A percentile compares a stretch with the other conserved stretches of the same genome.
Conservation (phyloP, 2,113 vertebrate genomes). For the Erythrolamprus reginae region DNA sequence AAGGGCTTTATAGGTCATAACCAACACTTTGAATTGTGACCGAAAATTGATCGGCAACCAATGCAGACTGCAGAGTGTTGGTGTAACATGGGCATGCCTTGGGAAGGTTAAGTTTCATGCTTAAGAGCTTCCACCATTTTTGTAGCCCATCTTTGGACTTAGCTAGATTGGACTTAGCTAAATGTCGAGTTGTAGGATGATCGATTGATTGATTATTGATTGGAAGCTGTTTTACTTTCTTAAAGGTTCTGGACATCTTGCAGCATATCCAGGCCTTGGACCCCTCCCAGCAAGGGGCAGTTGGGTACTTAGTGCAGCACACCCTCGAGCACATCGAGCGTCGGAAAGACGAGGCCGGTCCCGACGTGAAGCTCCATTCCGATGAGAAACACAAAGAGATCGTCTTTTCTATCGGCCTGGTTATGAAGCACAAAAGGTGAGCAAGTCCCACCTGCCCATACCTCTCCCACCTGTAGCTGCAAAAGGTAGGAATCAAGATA, state of each 20-base stretch:
- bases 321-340: slow-evolving; percentile 95
- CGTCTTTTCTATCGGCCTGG: slow-evolving; percentile 86
- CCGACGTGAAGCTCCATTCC: slow-evolving; percentile 83
- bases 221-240: slow-evolving; percentile 6
- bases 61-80: too few relatives aligned
- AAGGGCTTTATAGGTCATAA: too few relatives aligned
- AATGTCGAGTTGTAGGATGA: neutral
- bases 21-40: too few relatives aligned
- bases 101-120: too few relatives aligned
- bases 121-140: too few relatives aligned
- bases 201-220: neutral
- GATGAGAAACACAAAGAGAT: slow-evolving; percentile 85
- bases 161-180: neutral
- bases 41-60: too few relatives aligned
- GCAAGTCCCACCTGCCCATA: neutral
- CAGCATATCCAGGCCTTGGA: slow-evolving; percentile 95
- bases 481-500: neutral
- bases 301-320: slow-evolving; percentile 93
- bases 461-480: neutral
- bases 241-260: slow-evolving; percentile 94
- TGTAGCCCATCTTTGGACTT: too few relatives aligned
- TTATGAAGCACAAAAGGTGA: slow-evolving; percentile 98
- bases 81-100: too few relatives aligned
- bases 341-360: slow-evolving; percentile 82
- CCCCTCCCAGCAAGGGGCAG: slow-evolving; percentile 90